Conservation (phyloP, 1,140 invertebrate species). For the Pogonomyrmex californicus region DNA sequence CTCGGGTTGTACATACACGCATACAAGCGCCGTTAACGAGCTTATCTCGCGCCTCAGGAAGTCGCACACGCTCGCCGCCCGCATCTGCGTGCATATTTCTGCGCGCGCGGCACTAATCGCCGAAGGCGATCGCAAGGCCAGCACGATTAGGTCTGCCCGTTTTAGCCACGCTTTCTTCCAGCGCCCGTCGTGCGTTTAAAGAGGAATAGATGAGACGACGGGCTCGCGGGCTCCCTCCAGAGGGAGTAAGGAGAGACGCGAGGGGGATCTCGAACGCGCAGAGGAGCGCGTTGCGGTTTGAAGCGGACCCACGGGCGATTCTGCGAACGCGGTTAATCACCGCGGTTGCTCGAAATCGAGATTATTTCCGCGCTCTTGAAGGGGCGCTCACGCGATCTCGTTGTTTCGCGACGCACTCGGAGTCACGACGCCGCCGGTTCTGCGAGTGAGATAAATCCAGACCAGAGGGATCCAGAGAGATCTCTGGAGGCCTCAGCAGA, state of each 20-base stretch:
- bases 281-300: neutral
- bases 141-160: constrained; percentile 33
- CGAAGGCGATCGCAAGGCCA: constrained; percentile 50
- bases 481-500: neutral
- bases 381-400: constrained; percentile 17
- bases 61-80: constrained; percentile 25
- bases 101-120: constrained; percentile 46
- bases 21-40: constrained; percentile 33
- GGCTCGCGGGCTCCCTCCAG: neutral
- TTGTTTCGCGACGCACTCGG: neutral
- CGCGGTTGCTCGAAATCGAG: constrained; percentile 41
- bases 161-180: constrained; percentile 10
- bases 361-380: constrained; percentile 35
- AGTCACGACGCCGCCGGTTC: neutral
- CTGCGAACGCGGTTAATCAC: constrained; percentile 30
- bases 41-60: constrained; percentile 47
- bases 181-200: constrained; percentile 1
- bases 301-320: constrained; percentile 10
- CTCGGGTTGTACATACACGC: neutral
- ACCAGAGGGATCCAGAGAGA: neutral
- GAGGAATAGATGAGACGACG: constrained; percentile 14
- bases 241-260: neutral
- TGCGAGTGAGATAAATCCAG: neutral
- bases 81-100: constrained; percentile 35
- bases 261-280: neutral